Conservation (phyloP, 30 jellyfish, hydroid and myxozoan genomes). For the Sanderia malayensis region DNA sequence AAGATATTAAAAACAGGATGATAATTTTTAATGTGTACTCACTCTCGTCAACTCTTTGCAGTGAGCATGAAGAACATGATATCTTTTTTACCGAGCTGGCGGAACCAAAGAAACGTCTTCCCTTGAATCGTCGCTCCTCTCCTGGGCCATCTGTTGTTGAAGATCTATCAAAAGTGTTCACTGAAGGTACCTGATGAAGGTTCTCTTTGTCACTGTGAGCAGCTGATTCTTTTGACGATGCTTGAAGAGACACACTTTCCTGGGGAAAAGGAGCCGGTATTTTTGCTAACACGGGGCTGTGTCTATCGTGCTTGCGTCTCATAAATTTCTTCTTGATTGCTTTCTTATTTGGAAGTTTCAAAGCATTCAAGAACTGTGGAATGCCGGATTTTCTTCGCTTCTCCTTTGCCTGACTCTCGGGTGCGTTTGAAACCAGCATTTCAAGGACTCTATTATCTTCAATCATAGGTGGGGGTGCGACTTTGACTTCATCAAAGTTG, state of each 20-base stretch:
- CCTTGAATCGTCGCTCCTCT: not conserved
- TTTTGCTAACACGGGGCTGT: slow-evolving; percentile 10
- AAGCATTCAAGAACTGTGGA: slow-evolving; percentile 74
- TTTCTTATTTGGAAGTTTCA: slow-evolving; percentile 75
- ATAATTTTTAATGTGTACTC: no score
- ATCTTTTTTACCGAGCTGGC: slow-evolving; percentile 25
- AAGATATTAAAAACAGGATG: no score
- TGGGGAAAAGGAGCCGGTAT: slow-evolving; percentile 29
- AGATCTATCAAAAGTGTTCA: slow-evolving; percentile 51
- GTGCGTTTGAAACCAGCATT: slow-evolving; percentile 40
- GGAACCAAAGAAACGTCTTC: slow-evolving; percentile 13
- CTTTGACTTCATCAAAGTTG: not conserved
- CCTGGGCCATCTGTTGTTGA: slow-evolving; percentile 1
- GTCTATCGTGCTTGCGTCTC: slow-evolving; percentile 53
- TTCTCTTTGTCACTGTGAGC: not conserved
- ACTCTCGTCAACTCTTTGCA: slow-evolving; percentile 93
- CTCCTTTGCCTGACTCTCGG: slow-evolving; percentile 42
- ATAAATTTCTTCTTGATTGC: slow-evolving; percentile 51
- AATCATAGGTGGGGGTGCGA: slow-evolving; percentile 63
- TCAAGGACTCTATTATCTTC: slow-evolving; percentile 35
- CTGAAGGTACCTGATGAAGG: slow-evolving; percentile 36
- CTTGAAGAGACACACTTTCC: slow-evolving; percentile 17
- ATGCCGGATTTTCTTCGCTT: slow-evolving; percentile 46
- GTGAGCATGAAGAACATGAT: slow-evolving; percentile 79
- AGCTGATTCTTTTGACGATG: not conserved